These are phyloP conservation scores for Paracanthobrama guichenoti DNA, from an alignment of 2,113 vertebrate genomes.

Conservation along the genomic window DNA sequence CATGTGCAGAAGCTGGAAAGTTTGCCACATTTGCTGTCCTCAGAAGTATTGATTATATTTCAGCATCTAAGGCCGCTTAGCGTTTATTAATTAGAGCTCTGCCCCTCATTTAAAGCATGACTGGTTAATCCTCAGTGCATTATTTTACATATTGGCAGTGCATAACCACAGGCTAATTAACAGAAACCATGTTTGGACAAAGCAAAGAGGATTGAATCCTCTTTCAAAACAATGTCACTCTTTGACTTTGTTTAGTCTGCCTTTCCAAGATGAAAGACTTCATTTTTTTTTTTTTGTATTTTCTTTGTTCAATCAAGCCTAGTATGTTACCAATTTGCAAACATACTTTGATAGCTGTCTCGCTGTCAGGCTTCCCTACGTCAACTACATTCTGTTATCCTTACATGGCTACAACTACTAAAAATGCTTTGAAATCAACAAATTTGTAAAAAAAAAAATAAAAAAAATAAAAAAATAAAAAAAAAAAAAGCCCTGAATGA, in stretches of 20 bases:
- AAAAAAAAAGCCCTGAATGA: background rate
- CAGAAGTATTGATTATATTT: conserved; percentile 35
- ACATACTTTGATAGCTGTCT: conserved; percentile 7
- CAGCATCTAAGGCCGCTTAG: background rate
- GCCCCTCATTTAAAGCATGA: conserved; percentile 24
- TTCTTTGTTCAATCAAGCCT: conserved; percentile 8
- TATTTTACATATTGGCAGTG: background rate
- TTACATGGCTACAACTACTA: background rate
- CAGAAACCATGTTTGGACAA: conserved; percentile 15
- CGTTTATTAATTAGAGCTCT: conserved; percentile 38
- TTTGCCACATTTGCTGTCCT: conserved; percentile 12
- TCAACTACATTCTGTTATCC: background rate
- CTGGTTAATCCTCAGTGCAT: conserved; percentile 30
- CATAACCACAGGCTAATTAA: conserved; percentile 41
- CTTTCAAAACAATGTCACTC: conserved; percentile 8
- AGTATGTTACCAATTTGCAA: background rate
- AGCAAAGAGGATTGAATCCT: background rate
- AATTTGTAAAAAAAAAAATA: background rate
- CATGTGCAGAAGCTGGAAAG: background rate
- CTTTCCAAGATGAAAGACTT: conserved; percentile 15
- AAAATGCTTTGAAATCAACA: background rate
- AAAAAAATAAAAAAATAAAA: too few species aligned
- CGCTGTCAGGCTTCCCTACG: background rate
- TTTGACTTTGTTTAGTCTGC: conserved; percentile 17
- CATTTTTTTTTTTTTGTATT: background rate